phyloP scores from a whole-genome alignment of 2,113 vertebrate genomes.

The Turnix velox region DNA sequence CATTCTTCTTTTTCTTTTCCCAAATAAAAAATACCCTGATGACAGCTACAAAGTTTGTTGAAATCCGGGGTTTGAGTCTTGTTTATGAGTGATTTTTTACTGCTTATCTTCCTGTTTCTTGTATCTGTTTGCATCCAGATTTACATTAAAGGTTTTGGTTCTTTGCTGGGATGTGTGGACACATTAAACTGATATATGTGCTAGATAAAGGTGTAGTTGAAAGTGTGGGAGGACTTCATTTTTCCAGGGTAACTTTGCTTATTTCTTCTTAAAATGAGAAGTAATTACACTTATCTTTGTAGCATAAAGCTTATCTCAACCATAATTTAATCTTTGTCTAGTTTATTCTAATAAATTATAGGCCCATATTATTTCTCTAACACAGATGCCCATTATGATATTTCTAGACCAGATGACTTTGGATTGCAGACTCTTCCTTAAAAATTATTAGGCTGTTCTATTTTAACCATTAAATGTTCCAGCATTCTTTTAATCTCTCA shows the following conservation, averaged over 20 bases:
- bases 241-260: slow-evolving; percentile 62
- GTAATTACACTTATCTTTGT: slow-evolving; percentile 72
- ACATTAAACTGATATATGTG: slow-evolving; percentile 69
- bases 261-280: slow-evolving; percentile 66
- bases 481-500: slow-evolving; percentile 51
- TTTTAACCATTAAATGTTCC: slow-evolving; percentile 45
- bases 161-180: slow-evolving; percentile 38
- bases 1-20: not conserved
- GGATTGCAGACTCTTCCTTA: slow-evolving; percentile 30
- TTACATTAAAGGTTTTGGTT: slow-evolving; percentile 32
- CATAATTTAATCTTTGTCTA: slow-evolving; percentile 65
- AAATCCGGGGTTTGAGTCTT: not conserved
- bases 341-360: slow-evolving; percentile 60
- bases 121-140: slow-evolving; percentile 9
- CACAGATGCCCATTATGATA: slow-evolving; percentile 46
- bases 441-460: slow-evolving; percentile 27
- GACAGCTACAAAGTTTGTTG: not conserved
- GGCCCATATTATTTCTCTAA: slow-evolving; percentile 42
- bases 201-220: slow-evolving; percentile 64
- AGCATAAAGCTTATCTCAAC: slow-evolving; percentile 59
- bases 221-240: slow-evolving; percentile 61
- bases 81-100: not conserved
- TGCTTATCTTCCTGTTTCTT: slow-evolving; percentile 11
- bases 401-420: slow-evolving; percentile 39
- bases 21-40: not conserved